These are phyloP conservation scores for Mayetiola destructor DNA, from an alignment of 2,888 invertebrate species.

Conservation along the genomic window DNA sequence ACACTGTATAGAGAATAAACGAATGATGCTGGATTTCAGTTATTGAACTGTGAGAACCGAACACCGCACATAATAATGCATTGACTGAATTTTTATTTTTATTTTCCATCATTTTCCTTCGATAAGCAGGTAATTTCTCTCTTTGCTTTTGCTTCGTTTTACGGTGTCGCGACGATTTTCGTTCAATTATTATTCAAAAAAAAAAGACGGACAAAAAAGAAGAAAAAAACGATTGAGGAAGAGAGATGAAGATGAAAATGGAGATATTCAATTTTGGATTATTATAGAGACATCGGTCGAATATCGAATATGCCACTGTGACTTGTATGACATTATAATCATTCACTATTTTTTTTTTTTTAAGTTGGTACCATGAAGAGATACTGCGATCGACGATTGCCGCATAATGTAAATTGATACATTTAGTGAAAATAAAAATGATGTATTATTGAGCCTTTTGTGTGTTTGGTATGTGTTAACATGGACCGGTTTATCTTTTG, in stretches of 20 bases:
- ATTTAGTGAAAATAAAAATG: neutral
- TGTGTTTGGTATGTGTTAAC: too few species aligned
- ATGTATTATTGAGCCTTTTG: too few species aligned
- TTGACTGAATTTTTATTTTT: neutral
- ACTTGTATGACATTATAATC: neutral
- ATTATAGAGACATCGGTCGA: neutral
- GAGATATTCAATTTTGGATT: slow-evolving; percentile 7
- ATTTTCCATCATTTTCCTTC: neutral
- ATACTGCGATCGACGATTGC: too few species aligned
- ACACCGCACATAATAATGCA: slow-evolving; percentile 5
- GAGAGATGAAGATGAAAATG: slow-evolving; percentile 1
- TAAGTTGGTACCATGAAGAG: neutral
- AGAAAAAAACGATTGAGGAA: too few species aligned
- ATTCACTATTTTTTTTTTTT: neutral
- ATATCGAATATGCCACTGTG: slow-evolving; percentile 9
- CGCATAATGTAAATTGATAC: slow-evolving; percentile 1
- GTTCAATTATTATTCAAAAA: slow-evolving; percentile 11
- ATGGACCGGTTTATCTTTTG: neutral
- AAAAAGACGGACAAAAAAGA: too few species aligned
- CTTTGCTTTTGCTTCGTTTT: neutral
- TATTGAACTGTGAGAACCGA: neutral
- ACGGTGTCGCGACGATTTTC: neutral
- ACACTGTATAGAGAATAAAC: too few species aligned
- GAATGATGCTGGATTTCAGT: neutral
- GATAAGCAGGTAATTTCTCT: neutral